Percentiles rank a stretch among this genome's conserved stretches.
Conservation (phyloP, 2,888 invertebrate species). For the Poecilobothrus nobilitatus region DNA sequence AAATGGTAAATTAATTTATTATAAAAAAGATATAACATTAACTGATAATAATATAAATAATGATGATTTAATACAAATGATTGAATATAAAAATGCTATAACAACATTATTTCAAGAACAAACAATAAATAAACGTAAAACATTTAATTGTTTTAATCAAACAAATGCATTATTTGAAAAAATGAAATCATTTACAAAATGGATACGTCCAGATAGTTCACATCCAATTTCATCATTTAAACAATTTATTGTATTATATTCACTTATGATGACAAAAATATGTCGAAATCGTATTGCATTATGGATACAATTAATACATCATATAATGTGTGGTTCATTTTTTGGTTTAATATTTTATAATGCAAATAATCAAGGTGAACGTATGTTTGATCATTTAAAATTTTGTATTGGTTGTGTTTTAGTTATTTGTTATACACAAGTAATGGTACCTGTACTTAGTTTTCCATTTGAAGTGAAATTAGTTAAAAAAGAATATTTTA, state of each 20-base stretch:
- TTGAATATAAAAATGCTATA: constrained; percentile 45
- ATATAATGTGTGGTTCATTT: constrained; percentile 52
- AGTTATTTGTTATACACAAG: constrained; percentile 59
- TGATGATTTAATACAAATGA: constrained; percentile 44
- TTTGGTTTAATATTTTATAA: constrained; percentile 53
- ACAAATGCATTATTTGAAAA: constrained; percentile 44
- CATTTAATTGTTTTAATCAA: constrained; percentile 24
- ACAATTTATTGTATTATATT: constrained; percentile 53
- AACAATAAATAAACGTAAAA: constrained; percentile 23
- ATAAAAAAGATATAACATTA: constrained; percentile 26
- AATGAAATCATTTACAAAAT: constrained; percentile 45
- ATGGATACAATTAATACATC: constrained; percentile 54
- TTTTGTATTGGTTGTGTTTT: constrained; percentile 57
- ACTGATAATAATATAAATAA: not conserved
- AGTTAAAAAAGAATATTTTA: constrained; percentile 60
- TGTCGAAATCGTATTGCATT: constrained; percentile 52
- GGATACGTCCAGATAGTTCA: constrained; percentile 29
- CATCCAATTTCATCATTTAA: constrained; percentile 49
- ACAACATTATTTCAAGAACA: constrained; percentile 38
- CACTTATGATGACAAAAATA: constrained; percentile 54
- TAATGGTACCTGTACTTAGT: constrained; percentile 58
- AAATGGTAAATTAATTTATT: constrained; percentile 50
- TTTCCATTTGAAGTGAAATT: constrained; percentile 62
- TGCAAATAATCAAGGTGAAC: constrained; percentile 54
- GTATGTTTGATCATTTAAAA: constrained; percentile 62